Conservation (phyloP, 2,113 vertebrate genomes). For the Cromileptes altivelis region DNA sequence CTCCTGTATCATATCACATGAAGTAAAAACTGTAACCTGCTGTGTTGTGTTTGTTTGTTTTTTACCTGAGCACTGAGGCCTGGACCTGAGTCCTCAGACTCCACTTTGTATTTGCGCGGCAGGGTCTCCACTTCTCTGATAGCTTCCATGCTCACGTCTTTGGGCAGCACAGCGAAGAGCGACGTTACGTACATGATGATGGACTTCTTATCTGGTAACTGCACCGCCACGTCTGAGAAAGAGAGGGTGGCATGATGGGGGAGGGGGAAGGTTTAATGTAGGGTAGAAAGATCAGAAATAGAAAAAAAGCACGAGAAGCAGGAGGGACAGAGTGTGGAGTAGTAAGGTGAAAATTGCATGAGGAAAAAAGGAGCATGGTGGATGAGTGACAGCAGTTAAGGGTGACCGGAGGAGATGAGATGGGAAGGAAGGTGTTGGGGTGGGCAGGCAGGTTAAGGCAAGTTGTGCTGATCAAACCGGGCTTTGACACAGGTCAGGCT, state of each 20-base stretch:
- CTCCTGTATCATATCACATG: background rate
- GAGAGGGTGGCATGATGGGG: background rate
- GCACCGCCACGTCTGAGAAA: constrained; percentile 93
- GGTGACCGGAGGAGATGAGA: constrained; percentile 26
- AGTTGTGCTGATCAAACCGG: constrained; percentile 31
- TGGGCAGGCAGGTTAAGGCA: constrained; percentile 22
- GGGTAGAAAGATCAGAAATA: constrained; percentile 25
- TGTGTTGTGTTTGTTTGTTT: background rate
- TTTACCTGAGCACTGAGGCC: constrained; percentile 82
- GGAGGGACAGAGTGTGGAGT: background rate
- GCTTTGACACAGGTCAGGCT: constrained; percentile 52
- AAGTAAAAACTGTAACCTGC: background rate
- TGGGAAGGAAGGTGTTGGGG: constrained; percentile 1
- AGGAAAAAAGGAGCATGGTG: constrained; percentile 14
- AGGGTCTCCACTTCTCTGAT: constrained; percentile 97
- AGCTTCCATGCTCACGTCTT: constrained; percentile 95
- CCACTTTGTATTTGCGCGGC: constrained; percentile 91
- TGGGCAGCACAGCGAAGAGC: constrained; percentile 96
- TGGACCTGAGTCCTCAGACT: constrained; percentile 82
- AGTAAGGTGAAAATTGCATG: constrained; percentile 24
- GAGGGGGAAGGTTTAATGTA: background rate
- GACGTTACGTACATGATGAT: constrained; percentile 99
- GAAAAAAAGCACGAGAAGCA: constrained; percentile 9
- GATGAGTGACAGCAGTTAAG: constrained; percentile 12
- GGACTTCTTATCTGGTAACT: constrained; percentile 98